A percentile compares a stretch with the other conserved stretches of the same genome.
Conservation (phyloP, 2,797 vertebrate genomes). For the Typhlichthys eigenmanni region DNA sequence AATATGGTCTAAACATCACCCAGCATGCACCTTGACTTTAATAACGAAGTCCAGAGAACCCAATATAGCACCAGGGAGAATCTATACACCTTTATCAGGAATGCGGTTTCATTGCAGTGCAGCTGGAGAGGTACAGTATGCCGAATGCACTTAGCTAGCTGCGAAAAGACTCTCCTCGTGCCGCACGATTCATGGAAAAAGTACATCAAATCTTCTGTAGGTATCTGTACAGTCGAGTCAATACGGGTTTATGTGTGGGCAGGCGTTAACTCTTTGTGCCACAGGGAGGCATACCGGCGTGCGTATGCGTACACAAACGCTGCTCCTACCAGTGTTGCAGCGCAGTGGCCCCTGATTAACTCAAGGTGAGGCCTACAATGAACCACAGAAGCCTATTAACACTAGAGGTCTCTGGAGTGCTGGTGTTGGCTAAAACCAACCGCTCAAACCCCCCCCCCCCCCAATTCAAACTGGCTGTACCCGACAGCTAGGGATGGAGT, state of each 20-base stretch:
- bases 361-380: slow-evolving; percentile 74
- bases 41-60: too few species aligned
- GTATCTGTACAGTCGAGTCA: slow-evolving; percentile 22
- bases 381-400: slow-evolving; percentile 73
- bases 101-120: too few species aligned
- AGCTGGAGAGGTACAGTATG: too few species aligned
- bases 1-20: too few species aligned
- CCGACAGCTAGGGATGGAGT: slow-evolving; percentile 57
- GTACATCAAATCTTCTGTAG: slow-evolving; percentile 30
- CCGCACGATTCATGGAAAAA: slow-evolving; percentile 4
- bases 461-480: slow-evolving; percentile 48
- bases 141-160: too few species aligned
- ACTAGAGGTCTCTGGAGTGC: slow-evolving; percentile 75
- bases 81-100: too few species aligned
- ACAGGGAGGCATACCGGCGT: slow-evolving; percentile 1
- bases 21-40: too few species aligned
- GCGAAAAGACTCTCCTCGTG: too few species aligned
- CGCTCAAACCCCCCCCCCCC: slow-evolving; percentile 39
- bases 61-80: too few species aligned
- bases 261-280: slow-evolving; percentile 12
- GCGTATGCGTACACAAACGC: slow-evolving; percentile 8
- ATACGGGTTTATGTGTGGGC: not conserved
- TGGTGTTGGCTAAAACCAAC: slow-evolving; percentile 52
- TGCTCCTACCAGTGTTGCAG: slow-evolving; percentile 51
- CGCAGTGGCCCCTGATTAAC: slow-evolving; percentile 67